Base-by-base conservation (phyloP, 1,140 invertebrate genomes). In the Eueides isabella region DNA sequence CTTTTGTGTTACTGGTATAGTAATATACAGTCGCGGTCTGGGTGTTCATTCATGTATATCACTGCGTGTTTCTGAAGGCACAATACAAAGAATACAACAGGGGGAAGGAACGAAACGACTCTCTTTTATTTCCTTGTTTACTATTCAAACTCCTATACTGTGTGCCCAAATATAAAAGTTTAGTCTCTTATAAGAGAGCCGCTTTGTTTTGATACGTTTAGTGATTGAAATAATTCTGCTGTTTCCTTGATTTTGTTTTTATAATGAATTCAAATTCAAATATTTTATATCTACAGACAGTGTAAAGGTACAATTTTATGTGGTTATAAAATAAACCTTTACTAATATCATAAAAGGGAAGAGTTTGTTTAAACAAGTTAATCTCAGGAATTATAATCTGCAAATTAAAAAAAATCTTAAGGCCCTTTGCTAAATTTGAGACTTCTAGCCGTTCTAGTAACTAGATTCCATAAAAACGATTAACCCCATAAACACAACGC, bases 91-190 rank as follows among this genome's bases (percentile, higher is more conserved):
- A 63, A 31, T n/a, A n/a, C 61, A 30, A 63, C 28, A 63, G 29
- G 61, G 61, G 61, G 61, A 63, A 31, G n/a, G n/a, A 63, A 19
- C 61, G 61, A 63, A 63, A 31, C 61, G 61, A 31, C 61, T 63
- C 61, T 63, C 29, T 63, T 63, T 63, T 63, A 63, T 63, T 28
- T 63, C 61, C 61, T 9, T 28, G 29, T 63, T 63, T 28, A 31
- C 61, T 63, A 63, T 63, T 63, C 61, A 63, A 63, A 63, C 61
- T 28, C 29, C 61, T 63, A 63, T 63, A 29, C 61, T 63, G 7
- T 63, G 61, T 28, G 61, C 61, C 61, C 26, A 63, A 63, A 63
- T 63, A 63, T 30, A 29, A 63, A 63, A 29, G 16, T 63, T 63
- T 63, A 63, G 48, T 55, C 48, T 55, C 48, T 26, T 55, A 11